phyloP scores from a whole-genome alignment of 2,113 vertebrate genomes.

The Strix aluco region DNA sequence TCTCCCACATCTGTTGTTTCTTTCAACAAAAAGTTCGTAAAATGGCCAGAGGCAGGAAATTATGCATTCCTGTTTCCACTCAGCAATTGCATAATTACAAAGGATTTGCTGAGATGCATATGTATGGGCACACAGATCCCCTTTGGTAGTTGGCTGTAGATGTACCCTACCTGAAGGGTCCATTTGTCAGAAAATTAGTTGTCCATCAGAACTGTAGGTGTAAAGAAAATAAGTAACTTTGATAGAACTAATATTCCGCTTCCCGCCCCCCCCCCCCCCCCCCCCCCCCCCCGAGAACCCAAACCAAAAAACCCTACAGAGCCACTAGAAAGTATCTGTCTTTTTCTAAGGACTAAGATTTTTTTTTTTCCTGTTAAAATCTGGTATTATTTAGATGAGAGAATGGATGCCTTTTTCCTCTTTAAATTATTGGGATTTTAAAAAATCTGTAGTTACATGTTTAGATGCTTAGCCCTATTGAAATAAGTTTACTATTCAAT shows the following conservation, averaged over 20 bases:
- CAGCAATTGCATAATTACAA: background rate
- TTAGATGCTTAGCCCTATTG: background rate
- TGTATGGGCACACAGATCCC: rapidly evolving
- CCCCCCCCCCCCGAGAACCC: background rate
- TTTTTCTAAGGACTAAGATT: background rate
- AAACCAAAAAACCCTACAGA: background rate
- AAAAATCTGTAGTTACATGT: background rate
- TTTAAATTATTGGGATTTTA: background rate
- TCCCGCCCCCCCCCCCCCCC: rapidly evolving
- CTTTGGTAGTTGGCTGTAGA: background rate
- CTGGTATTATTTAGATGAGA: background rate
- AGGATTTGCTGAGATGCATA: background rate
- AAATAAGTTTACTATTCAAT: background rate
- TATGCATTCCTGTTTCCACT: background rate
- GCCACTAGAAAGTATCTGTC: background rate
- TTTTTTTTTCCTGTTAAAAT: background rate
- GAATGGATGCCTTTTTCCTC: background rate
- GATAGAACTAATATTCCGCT: background rate
- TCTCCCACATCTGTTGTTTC: background rate
- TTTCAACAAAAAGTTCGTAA: background rate
- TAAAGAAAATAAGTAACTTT: background rate
- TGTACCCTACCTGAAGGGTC: background rate
- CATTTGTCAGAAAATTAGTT: background rate
- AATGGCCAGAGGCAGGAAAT: background rate
- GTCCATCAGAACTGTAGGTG: background rate